phyloP scores from a whole-genome alignment of 2,888 invertebrate species.

The Xestia sexstrigata region DNA sequence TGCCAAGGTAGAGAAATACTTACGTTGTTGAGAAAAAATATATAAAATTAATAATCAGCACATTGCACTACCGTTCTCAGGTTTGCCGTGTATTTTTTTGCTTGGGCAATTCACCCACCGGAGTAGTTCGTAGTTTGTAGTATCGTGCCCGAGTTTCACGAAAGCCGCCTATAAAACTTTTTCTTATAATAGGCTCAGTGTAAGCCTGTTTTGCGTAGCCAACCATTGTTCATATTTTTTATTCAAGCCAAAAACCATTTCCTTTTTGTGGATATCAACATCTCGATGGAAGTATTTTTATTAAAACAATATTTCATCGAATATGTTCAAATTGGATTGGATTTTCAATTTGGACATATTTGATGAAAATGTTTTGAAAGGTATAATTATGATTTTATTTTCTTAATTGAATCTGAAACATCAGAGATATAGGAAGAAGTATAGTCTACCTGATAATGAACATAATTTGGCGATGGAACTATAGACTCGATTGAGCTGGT shows the following conservation, averaged over 20 bases:
- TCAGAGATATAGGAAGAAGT: background rate
- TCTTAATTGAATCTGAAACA: background rate
- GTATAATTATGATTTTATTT: too few species aligned
- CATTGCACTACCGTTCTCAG: too few species aligned
- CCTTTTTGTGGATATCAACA: background rate
- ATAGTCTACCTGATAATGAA: background rate
- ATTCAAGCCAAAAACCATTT: background rate
- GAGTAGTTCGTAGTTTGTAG: constrained; percentile 46
- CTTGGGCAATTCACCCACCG: too few species aligned
- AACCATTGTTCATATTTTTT: constrained; percentile 15
- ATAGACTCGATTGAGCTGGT: background rate
- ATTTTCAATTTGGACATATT: background rate
- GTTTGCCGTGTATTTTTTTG: too few species aligned
- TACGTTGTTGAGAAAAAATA: too few species aligned
- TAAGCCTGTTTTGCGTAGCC: constrained; percentile 29
- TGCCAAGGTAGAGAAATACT: too few species aligned
- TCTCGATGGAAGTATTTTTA: background rate
- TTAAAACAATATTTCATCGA: background rate
- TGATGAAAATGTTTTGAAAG: background rate
- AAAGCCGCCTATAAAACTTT: constrained; percentile 59
- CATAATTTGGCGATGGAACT: background rate
- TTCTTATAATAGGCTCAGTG: constrained; percentile 43
- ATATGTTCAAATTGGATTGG: background rate
- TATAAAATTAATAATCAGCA: too few species aligned
- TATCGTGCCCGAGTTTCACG: constrained; percentile 33